Conservation (phyloP, 2,888 invertebrate genomes). For the Drosophila pseudotakahashii region DNA sequence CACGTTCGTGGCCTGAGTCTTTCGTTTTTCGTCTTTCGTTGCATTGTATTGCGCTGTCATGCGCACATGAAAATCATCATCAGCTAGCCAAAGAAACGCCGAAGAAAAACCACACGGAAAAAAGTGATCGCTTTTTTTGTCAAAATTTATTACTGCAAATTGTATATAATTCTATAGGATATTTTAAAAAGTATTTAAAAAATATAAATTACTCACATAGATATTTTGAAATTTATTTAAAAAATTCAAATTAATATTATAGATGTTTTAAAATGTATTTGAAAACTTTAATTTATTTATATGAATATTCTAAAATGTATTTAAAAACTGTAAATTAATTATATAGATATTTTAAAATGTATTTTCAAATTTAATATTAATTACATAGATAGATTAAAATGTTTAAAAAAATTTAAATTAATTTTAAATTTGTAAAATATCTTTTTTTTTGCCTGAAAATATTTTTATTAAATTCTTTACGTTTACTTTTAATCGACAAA, state of each 20-base stretch:
- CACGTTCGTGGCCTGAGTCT: constrained; percentile 75
- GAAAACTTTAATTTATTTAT: too few species aligned
- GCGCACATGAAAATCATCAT: constrained; percentile 71
- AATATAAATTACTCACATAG: too few species aligned
- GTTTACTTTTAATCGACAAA: background rate
- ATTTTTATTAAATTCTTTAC: too few species aligned
- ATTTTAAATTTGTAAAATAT: too few species aligned
- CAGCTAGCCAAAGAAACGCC: constrained; percentile 22
- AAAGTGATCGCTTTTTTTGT: constrained; percentile 3
- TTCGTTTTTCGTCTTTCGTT: constrained; percentile 62
- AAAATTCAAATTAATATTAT: background rate
- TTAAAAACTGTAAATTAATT: too few species aligned
- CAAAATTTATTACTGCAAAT: background rate
- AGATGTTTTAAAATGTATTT: background rate
- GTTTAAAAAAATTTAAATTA: too few species aligned
- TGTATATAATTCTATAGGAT: too few species aligned
- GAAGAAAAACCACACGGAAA: constrained; percentile 17
- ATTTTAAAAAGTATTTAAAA: background rate
- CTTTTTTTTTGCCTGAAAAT: too few species aligned
- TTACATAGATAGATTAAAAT: too few species aligned
- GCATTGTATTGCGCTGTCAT: constrained; percentile 77
- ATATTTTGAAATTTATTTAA: background rate
- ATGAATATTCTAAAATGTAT: background rate
- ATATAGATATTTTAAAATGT: background rate
- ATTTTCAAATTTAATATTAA: too few species aligned